Base-by-base conservation (phyloP, 37 sponge, comb jelly and placozoan species). In the Cliona cf. orientalis region DNA sequence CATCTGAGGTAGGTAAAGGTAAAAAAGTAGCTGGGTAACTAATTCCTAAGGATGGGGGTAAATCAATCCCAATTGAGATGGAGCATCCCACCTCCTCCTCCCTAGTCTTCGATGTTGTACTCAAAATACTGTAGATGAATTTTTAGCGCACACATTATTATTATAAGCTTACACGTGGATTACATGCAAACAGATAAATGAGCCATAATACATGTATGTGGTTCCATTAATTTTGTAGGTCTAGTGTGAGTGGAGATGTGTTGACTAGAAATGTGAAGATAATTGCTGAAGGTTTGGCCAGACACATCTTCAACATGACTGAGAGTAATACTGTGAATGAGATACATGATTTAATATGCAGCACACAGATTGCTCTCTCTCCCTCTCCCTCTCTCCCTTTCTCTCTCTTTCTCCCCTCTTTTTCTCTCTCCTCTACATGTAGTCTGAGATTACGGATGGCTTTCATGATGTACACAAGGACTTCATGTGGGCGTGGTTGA, bases 271-370 rank as follows among this genome's bases (percentile, higher is more conserved):
- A 92, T 77, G 86, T 93, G 12, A 68, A 79, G 25, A 38, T 88
- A 5, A 29, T 96, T 9, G 97, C 92, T n/a, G 94, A 96, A 19
- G 84, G 75, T 11, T 5, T 96, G 19, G 92, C 82, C 0, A 66
- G 87, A 36, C 84, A 90, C 44, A 82, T 96, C 32, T 90, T 70
- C 66, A 85, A 95, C 66, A 58, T 94, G n/a, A 80, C 95, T 3
- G 26, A 64, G n/a, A n/a, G n/a, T n/a, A n/a, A n/a, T 2, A 12
- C 53, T 57, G 75, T 71, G 2, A 31, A 60, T 34, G 35, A 32
- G 35, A 4, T 7, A n/a, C 5, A 68, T 29, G 35, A 35, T 49
- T 11, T 17, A 19, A 49, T 17, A 19, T 11, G 11, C 14, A 19
- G 17, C 11, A 11, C 11, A 49, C 14, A 19, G 17, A 49, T 49